phyloP scores from a whole-genome alignment of 1,140 invertebrate species.

The Limonius californicus region DNA sequence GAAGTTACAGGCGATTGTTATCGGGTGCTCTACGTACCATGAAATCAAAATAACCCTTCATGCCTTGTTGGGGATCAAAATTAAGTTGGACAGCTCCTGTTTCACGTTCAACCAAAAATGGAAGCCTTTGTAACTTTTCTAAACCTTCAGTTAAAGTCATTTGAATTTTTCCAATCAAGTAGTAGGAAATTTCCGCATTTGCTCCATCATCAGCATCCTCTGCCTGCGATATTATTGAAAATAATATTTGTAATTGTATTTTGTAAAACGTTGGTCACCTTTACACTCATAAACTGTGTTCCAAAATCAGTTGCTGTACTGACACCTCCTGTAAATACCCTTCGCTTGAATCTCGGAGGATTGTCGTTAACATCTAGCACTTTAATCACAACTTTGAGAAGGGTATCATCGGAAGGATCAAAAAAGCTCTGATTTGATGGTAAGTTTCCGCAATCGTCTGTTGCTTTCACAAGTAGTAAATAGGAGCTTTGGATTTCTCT shows the following conservation, averaged over 20 bases:
- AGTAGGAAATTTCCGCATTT: slow-evolving; percentile 76
- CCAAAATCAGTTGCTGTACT: slow-evolving; percentile 91
- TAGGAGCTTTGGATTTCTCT: slow-evolving; percentile 70
- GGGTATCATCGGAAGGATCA: slow-evolving; percentile 58
- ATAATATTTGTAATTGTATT: slow-evolving; percentile 2
- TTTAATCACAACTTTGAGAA: slow-evolving; percentile 68
- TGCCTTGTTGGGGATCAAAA: slow-evolving; percentile 92
- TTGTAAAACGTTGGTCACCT: slow-evolving; percentile 57
- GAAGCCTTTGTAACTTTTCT: slow-evolving; percentile 71
- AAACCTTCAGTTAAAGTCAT: slow-evolving; percentile 83
- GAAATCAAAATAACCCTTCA: slow-evolving; percentile 97
- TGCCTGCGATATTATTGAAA: slow-evolving; percentile 55
- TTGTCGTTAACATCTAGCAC: slow-evolving; percentile 92
- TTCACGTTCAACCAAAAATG: slow-evolving; percentile 76
- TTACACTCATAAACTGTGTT: slow-evolving; percentile 80
- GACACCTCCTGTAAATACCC: slow-evolving; percentile 88
- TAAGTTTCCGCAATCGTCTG: slow-evolving; percentile 70
- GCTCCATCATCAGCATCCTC: slow-evolving; percentile 72
- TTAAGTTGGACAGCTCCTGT: slow-evolving; percentile 84
- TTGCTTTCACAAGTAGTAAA: slow-evolving; percentile 72
- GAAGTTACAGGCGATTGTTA: too few relatives aligned
- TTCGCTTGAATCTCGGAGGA: slow-evolving; percentile 68
- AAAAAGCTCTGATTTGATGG: slow-evolving; percentile 51
- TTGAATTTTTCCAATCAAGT: slow-evolving; percentile 70
- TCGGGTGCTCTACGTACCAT: too few relatives aligned